Conservation (phyloP, 1,140 invertebrate genomes). For the Limonius californicus region DNA sequence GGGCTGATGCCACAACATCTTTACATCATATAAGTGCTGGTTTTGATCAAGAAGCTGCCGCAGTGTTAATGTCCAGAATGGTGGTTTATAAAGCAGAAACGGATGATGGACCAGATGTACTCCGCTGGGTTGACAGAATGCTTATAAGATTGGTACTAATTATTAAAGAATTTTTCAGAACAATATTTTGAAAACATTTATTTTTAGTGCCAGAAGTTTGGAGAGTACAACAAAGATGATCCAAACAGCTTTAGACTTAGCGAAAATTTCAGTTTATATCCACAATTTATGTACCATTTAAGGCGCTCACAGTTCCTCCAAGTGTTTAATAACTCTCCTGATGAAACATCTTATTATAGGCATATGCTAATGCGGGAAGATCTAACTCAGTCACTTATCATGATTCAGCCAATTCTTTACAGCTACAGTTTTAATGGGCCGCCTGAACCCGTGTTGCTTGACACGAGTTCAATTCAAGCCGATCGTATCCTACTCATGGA, state of each 20-base stretch:
- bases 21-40: conserved; percentile 83
- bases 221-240: conserved; percentile 97
- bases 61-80: conserved; percentile 94
- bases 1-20: conserved; percentile 78
- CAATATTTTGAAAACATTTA: conserved; percentile 20
- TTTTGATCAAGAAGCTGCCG: conserved; percentile 97
- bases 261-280: conserved; percentile 97
- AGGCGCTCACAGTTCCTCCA: conserved; percentile 98
- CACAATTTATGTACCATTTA: conserved; percentile 99
- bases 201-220: conserved; percentile 94
- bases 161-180: too few species aligned
- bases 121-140: conserved; percentile 98
- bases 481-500: conserved; percentile 99
- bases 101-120: conserved; percentile 94
- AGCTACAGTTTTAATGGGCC: conserved; percentile 98
- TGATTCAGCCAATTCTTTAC: conserved; percentile 99
- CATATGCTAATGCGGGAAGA: conserved; percentile 98
- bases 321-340: conserved; percentile 99
- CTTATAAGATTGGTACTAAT: conserved; percentile 91
- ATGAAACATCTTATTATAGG: conserved; percentile 99
- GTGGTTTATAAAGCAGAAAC: conserved; percentile 94
- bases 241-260: conserved; percentile 92
- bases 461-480: conserved; percentile 95
- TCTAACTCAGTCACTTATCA: conserved; percentile 94
- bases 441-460: conserved; percentile 94